Conservation (phyloP, 2,888 invertebrate species). For the Drosophila tripunctata region DNA sequence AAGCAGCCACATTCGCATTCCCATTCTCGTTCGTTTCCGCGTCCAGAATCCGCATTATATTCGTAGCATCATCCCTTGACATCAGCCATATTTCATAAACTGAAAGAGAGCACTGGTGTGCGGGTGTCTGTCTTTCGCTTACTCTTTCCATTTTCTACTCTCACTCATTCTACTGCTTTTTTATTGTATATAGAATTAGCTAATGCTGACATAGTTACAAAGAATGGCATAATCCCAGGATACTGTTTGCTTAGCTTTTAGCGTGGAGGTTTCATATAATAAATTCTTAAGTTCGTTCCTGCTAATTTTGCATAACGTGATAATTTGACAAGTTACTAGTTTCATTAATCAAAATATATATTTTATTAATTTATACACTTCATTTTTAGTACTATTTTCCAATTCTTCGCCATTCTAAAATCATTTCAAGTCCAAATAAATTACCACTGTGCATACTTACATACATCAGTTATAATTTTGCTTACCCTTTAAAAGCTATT, state of each 20-base stretch:
- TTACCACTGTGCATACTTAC: too few relatives aligned
- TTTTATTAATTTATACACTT: too few relatives aligned
- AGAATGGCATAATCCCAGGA: constrained; percentile 59
- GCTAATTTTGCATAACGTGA: too few relatives aligned
- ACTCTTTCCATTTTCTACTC: too few relatives aligned
- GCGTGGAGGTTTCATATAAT: constrained; percentile 18
- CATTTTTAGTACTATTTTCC: too few relatives aligned
- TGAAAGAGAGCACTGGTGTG: constrained; percentile 16
- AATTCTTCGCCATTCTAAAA: too few relatives aligned
- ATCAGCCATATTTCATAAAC: constrained; percentile 70
- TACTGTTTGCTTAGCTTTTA: constrained; percentile 60
- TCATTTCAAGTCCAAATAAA: too few relatives aligned
- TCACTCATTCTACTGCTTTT: not conserved
- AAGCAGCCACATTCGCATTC: constrained; percentile 3
- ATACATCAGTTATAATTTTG: too few relatives aligned
- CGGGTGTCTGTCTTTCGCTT: constrained; percentile 1
- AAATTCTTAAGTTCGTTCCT: constrained; percentile 4
- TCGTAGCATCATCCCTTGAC: not conserved
- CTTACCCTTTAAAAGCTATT: not conserved
- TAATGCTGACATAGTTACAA: constrained; percentile 66
- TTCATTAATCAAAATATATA: too few relatives aligned
- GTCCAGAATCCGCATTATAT: constrained; percentile 8
- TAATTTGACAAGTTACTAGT: too few relatives aligned
- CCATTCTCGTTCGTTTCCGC: constrained; percentile 32
- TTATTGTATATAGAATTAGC: constrained; percentile 56